Evolutionary conservation across 2,888 invertebrate species (phyloP).

Genomic region (Heteromurus nitidus): DNA sequence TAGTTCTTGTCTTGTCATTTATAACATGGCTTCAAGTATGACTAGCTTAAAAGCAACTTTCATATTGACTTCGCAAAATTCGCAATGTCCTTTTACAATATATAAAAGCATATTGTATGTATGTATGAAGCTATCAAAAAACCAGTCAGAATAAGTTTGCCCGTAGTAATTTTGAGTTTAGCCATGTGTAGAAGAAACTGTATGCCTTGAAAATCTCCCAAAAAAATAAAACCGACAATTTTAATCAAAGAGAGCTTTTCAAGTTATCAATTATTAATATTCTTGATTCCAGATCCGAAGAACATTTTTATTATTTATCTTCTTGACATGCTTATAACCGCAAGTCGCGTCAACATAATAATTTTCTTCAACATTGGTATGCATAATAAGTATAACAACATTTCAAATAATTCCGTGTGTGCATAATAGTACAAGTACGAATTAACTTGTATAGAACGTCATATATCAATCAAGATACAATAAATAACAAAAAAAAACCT

Average conservation of each 20-base stretch:
- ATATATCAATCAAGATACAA: no score
- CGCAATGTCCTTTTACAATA: not conserved
- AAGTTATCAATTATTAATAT: no score
- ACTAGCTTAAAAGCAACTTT: not conserved
- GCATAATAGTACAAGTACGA: not conserved
- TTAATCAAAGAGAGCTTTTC: no score
- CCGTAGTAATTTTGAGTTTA: not conserved
- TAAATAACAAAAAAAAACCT: not conserved
- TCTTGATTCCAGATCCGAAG: not conserved
- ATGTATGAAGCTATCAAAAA: not conserved
- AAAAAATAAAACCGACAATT: not conserved
- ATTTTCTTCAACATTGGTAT: no score
- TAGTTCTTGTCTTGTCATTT: not conserved
- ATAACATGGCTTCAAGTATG: not conserved
- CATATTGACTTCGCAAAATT: not conserved
- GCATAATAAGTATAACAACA: slow-evolving; percentile 6
- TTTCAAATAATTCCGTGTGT: not conserved
- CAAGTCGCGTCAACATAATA: not conserved
- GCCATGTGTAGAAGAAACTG: no score
- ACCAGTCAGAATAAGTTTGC: not conserved
- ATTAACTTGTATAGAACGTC: not conserved
- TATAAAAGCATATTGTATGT: not conserved
- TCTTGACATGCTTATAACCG: no score
- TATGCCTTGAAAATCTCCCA: not conserved
- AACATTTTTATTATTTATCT: slow-evolving; percentile 6